Evolutionary conservation across 2,888 invertebrate genomes (phyloP), one percentile per base, ranked within the genome.

Genomic region (Drosophila rellima): DNA sequence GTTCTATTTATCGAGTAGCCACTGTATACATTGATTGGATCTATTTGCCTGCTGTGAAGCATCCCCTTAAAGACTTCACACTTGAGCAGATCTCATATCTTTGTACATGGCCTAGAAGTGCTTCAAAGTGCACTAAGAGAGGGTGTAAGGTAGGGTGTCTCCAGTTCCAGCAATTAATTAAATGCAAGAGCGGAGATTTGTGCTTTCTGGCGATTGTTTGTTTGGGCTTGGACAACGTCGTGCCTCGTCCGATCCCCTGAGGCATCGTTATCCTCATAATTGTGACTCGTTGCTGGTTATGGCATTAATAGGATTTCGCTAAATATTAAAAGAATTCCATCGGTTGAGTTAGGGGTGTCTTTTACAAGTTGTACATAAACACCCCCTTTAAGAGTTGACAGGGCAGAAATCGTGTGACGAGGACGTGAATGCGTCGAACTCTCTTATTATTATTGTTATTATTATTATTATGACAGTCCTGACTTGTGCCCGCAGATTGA

Each of bases 251-350:
- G 47, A 48, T 48, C 80, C 78, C 82, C 63, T 18, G 74, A 17
- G 77, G 52, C 85, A 56, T 66, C 68, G 72, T 82, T 80, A 75
- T 51, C 52, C 48, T 55, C 74, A 73, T 75, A 73, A 85, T 78
- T 71, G 62, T 59, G 48, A 65, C 42, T 56, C 15, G 50, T 18
- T 33, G 50, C 48, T 74, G 57, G 73, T 74, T 78, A 77, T 75
- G 67, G 71, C 80, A 78, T 79, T 90, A 90, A 90, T 90, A 89
- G 88, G 90, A 90, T 90, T 90, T 82, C 78, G 71, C 52, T 54
- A 83, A 76, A 79, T 74, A 80, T 63, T 75, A 55, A 59, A 77
- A 77, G 55, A 80, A 85, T 85, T 85, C 85, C 85, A 35, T 64
- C 56, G 77, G 74, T 79, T 79, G 50, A 59, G 80, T 75, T 66